Conservation (phyloP, 2,797 vertebrate species). For the Masticophis lateralis region DNA sequence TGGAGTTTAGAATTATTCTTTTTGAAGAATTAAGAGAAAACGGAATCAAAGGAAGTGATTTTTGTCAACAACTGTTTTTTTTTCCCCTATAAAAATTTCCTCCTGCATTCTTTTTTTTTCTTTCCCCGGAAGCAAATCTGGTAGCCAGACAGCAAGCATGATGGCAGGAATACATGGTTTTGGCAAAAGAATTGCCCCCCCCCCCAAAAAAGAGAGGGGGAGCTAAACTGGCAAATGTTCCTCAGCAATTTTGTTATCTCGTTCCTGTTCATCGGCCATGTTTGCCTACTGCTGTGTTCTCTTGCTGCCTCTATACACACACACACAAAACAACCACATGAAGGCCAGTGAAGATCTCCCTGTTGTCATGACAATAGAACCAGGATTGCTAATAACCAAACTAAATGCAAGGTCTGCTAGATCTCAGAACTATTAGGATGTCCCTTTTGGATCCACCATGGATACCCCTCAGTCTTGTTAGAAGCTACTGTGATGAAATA, state of each 20-base stretch:
- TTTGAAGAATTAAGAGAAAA: background rate
- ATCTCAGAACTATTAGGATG: background rate
- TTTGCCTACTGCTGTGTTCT: background rate
- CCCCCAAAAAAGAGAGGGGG: background rate
- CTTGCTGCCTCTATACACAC: constrained; percentile 1
- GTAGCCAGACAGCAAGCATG: fast-evolving
- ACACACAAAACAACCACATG: background rate
- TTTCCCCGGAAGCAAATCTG: background rate
- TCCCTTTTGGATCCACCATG: background rate
- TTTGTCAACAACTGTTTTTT: constrained; percentile 22
- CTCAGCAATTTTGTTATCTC: background rate
- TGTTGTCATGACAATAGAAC: constrained; percentile 32
- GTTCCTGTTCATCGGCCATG: background rate
- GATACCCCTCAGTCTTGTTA: background rate
- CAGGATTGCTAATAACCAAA: constrained; percentile 21
- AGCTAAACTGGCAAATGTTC: background rate
- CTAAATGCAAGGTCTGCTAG: constrained; percentile 1
- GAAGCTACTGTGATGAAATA: background rate
- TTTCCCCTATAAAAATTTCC: background rate
- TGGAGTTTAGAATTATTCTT: background rate
- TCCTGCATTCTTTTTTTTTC: background rate
- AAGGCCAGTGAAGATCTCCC: background rate
- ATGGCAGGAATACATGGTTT: background rate
- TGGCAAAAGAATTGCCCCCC: background rate
- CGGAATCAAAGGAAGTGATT: constrained; percentile 16